phyloP scores from a whole-genome alignment of 2,797 vertebrate genomes.

The Periophthalmus magnuspinnatus region DNA sequence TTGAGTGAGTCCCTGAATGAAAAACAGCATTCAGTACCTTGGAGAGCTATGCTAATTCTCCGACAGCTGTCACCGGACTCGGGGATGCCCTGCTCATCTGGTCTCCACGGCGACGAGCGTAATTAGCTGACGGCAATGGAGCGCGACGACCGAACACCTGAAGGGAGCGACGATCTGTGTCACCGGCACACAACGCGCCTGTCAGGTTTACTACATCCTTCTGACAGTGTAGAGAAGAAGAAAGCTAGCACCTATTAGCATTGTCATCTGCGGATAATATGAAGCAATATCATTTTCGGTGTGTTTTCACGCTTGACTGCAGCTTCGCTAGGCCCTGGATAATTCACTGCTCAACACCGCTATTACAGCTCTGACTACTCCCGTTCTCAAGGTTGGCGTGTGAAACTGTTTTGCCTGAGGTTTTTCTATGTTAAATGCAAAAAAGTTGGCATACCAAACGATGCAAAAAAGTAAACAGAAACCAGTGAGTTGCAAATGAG shows the following conservation, averaged over 20 bases:
- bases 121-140: slow-evolving; percentile 55
- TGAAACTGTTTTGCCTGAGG: slow-evolving; percentile 5
- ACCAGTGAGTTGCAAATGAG: slow-evolving; percentile 16
- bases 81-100: slow-evolving; percentile 48
- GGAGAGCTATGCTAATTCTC: slow-evolving; percentile 16
- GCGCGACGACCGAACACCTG: slow-evolving; percentile 43
- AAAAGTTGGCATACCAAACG: background rate
- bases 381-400: background rate
- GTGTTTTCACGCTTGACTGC: slow-evolving; percentile 8
- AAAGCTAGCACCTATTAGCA: slow-evolving; percentile 8
- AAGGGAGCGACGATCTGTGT: slow-evolving; percentile 19
- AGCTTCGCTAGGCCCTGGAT: background rate
- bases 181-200: slow-evolving; percentile 16
- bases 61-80: slow-evolving; percentile 57
- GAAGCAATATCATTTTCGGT: slow-evolving; percentile 4
- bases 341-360: slow-evolving; percentile 9
- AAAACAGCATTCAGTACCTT: background rate
- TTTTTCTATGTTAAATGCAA: slow-evolving; percentile 9
- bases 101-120: slow-evolving; percentile 38
- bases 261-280: slow-evolving; percentile 40
- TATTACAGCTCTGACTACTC: slow-evolving; percentile 7
- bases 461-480: slow-evolving; percentile 10
- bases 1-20: background rate
- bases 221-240: slow-evolving; percentile 23
- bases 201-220: slow-evolving; percentile 30